Percentiles rank a stretch among this genome's conserved stretches.
These are phyloP conservation scores for Peromyscus nudipes DNA, from an alignment of 2,797 vertebrate species.

Conservation along the genomic window DNA sequence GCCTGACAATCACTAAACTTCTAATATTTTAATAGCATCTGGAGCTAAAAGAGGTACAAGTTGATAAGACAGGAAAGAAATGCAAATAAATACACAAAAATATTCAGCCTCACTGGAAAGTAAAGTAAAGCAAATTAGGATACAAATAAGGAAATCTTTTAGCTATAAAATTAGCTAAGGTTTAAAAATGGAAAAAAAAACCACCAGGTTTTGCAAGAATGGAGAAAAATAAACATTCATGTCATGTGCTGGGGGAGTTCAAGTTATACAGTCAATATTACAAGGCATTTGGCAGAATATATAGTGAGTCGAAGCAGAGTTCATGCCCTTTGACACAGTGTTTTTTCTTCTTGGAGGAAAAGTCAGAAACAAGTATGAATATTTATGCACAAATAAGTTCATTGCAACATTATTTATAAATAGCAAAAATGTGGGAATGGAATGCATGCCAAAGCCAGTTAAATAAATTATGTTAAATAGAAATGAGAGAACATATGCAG, in stretches of 20 bases:
- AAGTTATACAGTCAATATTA: slow-evolving; percentile 67
- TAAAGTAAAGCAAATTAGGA: slow-evolving; percentile 67
- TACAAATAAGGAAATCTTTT: slow-evolving; percentile 51
- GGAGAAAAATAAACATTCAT: slow-evolving; percentile 70
- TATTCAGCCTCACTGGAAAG: slow-evolving; percentile 68
- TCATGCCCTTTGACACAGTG: slow-evolving; percentile 79
- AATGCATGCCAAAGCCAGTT: slow-evolving; percentile 78
- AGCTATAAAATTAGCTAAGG: slow-evolving; percentile 69
- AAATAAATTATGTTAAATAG: slow-evolving; percentile 83
- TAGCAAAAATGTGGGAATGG: slow-evolving; percentile 81
- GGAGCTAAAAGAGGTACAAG: background rate
- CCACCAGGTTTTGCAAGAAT: slow-evolving; percentile 67
- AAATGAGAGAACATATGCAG: slow-evolving; percentile 70
- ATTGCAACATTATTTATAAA: slow-evolving; percentile 83
- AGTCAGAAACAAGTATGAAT: slow-evolving; percentile 78
- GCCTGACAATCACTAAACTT: background rate
- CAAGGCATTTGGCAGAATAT: slow-evolving; percentile 74
- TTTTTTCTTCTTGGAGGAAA: slow-evolving; percentile 74
- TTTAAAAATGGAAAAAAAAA: slow-evolving; percentile 50
- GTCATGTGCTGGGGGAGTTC: slow-evolving; percentile 18
- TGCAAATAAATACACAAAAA: slow-evolving; percentile 62
- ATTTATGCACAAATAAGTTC: slow-evolving; percentile 82
- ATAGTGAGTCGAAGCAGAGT: slow-evolving; percentile 59
- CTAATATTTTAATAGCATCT: slow-evolving; percentile 30
- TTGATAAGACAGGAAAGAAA: slow-evolving; percentile 49